Evolutionary conservation across 2,797 vertebrate species (phyloP), one percentile per base, ranked within the genome.

Genomic region (Prionace glauca): DNA sequence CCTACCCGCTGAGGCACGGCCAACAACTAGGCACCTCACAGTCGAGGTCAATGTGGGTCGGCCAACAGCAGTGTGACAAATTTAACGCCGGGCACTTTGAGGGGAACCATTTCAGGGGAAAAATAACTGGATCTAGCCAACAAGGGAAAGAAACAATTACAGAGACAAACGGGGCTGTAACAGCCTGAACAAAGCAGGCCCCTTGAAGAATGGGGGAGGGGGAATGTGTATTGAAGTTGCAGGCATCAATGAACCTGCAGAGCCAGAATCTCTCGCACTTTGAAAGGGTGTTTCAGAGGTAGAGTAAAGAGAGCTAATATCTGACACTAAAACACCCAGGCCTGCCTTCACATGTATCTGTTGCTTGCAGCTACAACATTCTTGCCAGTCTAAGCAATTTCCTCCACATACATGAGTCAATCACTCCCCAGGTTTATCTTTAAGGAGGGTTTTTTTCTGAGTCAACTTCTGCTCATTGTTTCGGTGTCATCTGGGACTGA

Each of bases 311-410:
- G 16, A 91, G 60, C 12, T 91, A 56, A n/a, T 65, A 91, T 91
- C 88, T 65, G 60, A 91, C 50, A 91, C 29, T 91, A 32, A n/a
- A 91, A 32, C 88, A 60, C 88, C 56, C 11, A 12, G 22, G 62
- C 88, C 32, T 65, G 88, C 62, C 88, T 65, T 91, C 88, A 91
- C 88, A 91, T 20, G 88, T n/a, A 91, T 3, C 4, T n/a, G 1
- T 65, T 9, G 88, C 88, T 65, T 91, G 26, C 56, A 91, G 88
- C 60, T 91, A 91, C 11, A 32, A 91, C 62, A 91, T 91, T 91
- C 88, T 91, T 62, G 60, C 88, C 62, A 20, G 60, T 91, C 88
- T n/a, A 29, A 65, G 88, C 56, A 65, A 91, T n/a, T 91, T 65
- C 88, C 62, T 91, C 32, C 5, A 3, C 32, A 16, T 32, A 91